Percentiles rank a stretch among this genome's conserved stretches.
Conservation (phyloP, 2,113 vertebrate genomes). For the Thryonomys swinderianus region DNA sequence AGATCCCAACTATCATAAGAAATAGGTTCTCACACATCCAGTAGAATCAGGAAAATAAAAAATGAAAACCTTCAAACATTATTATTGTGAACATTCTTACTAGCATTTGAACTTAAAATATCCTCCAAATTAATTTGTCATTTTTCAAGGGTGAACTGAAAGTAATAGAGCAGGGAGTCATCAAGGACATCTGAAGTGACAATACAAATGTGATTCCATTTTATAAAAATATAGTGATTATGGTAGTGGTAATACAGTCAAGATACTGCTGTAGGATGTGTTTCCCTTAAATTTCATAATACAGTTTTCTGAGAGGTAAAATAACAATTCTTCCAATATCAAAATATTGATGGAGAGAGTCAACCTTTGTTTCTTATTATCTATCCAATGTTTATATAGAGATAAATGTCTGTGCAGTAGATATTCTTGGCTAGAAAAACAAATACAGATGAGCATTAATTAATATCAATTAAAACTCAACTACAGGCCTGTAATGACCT, state of each 20-base stretch:
- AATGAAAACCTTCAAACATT: not conserved
- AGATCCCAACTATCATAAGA: not conserved
- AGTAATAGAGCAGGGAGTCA: not conserved
- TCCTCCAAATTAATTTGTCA: not conserved
- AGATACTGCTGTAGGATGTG: not conserved
- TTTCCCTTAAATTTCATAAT: not conserved
- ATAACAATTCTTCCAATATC: not conserved
- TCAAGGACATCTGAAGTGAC: not conserved
- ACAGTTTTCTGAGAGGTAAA: not conserved
- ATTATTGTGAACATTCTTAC: not conserved
- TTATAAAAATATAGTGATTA: not conserved
- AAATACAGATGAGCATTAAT: not conserved
- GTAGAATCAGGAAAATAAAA: not conserved
- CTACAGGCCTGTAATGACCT: not conserved
- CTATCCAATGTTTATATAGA: not conserved
- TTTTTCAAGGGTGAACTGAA: fast-evolving
- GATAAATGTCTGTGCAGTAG: not conserved
- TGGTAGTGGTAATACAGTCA: not conserved
- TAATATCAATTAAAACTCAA: not conserved
- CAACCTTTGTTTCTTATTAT: not conserved
- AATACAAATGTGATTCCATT: not conserved
- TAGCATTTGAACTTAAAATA: slow-evolving; percentile 36
- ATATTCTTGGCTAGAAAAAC: not conserved
- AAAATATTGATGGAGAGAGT: not conserved
- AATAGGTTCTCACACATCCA: not conserved